These are phyloP conservation scores for Pocillopora meandrina DNA, from an alignment of 92 coral and sea anemone genomes.

Conservation along the genomic window DNA sequence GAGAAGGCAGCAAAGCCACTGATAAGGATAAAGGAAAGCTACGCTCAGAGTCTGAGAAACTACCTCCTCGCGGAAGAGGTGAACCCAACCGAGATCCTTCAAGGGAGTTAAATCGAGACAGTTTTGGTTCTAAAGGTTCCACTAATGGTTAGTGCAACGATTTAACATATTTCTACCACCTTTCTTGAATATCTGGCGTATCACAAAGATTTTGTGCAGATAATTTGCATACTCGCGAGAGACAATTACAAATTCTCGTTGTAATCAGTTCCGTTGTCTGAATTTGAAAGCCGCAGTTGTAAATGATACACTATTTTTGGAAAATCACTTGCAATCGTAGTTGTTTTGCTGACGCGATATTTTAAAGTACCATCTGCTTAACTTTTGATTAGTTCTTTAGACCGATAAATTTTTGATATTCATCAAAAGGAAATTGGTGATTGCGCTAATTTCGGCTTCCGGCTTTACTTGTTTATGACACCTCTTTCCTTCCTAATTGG, in stretches of 20 bases:
- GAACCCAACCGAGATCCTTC: conserved; percentile 67
- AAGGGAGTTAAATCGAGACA: conserved; percentile 70
- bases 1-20: conserved; percentile 68
- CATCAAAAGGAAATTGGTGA: not conserved
- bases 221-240: not conserved
- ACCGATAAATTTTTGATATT: not conserved
- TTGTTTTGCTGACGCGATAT: not conserved
- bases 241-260: conserved; percentile 14
- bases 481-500: not conserved
- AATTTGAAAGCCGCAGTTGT: conserved; percentile 30
- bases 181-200: not conserved
- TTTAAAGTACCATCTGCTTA: not conserved
- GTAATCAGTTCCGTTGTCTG: conserved; percentile 18
- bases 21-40: conserved; percentile 64
- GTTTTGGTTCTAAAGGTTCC: conserved; percentile 48
- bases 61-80: conserved; percentile 67
- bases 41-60: conserved; percentile 67
- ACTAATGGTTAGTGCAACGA: conserved; percentile 41
- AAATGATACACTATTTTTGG: not conserved
- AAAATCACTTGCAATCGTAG: conserved; percentile 1
- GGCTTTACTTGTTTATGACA: not conserved
- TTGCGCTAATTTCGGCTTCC: conserved; percentile 18
- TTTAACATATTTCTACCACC: not conserved
- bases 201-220: not conserved
- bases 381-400: not conserved